Evolutionary conservation across 2,797 vertebrate species (phyloP), one percentile per base, ranked within the genome.

Genomic region (Spinus pinus): DNA sequence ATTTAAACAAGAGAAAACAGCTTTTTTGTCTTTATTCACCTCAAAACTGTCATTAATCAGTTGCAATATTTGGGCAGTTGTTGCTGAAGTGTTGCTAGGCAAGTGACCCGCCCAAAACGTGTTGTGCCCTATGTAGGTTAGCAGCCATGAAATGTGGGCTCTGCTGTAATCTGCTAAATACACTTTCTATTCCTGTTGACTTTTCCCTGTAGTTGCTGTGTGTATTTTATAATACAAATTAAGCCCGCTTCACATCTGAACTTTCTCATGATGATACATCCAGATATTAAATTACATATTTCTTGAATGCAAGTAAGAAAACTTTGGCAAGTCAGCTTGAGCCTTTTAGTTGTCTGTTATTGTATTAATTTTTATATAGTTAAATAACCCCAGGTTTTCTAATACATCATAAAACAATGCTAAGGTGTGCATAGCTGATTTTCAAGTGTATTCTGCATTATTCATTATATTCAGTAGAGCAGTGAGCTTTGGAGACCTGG

Each of bases 71-170:
- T 74, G 30, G 4, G 2, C 20, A 57, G 6, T 28, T 81, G 70
- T 60, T 81, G 53, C 33, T 84, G 20, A 77, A 23, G 25, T 46
- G 31, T 73, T 90, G 64, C 51, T 89, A 80, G 44, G 67, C 33
- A 58, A 66, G 44, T 56, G 69, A 13, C 56, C 50, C 27, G 3
- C 44, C 73, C 66, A 70, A 81, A 84, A 82, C 13, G 0, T 11
- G 5, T 53, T 0, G 67, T 78, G 31, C 10, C 49, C 53, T 51
- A 0, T 16, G 14, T 3, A 17, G 19, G 16, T 70, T 39, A n/a
- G 19, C 51, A 82, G 37, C 51, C 72, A 7, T 1, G 64, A 54
- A 86, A 54, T 7, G 5, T 33, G 18, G 87, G 28, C 24, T 81
- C 28, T 84, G 37, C 33, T 86, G 14, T 56, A 47, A 44, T n/a